Base-by-base conservation (phyloP, 2,888 invertebrate genomes). In the Scaptomyza polygonia region DNA sequence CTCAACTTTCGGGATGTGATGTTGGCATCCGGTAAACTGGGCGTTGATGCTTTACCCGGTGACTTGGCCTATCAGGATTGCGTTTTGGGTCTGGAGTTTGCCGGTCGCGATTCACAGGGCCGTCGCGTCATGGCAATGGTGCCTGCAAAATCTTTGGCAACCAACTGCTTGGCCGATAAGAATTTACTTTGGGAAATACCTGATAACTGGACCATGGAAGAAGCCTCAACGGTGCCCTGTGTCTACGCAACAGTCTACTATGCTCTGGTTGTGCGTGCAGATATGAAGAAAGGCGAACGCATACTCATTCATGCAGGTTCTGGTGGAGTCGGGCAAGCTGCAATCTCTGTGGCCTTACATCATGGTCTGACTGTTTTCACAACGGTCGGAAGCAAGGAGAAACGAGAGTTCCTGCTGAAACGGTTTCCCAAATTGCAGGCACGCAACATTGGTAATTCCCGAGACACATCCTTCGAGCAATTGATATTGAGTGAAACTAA, bases 1-100 rank as follows among this genome's bases (percentile, higher is more conserved):
- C 94, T 99, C 59, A 99, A 99, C 93, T 99, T 99, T 96, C 95
- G 99, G 75, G 99, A 99, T 92, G 95, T 99, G 77, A 99, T 99
- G 99, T 93, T 99, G 89, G 98, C 99, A 40, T 97, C 97, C 25
- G 99, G 99, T 77, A 98, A 99, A 93, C 94, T 99, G 65, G 97
- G 98, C 52, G 97, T 98, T 21, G 99, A 99, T 93, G 98, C 99
- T 40, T 94, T 99, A 66, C 99, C 99, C 14, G 98, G 97, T 63
- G 94, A 96, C 89, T 92, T 96, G 68, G 96, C 96, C 40, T 95
- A 95, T 65, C 94, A 94, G 91, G 99, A 99, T 80, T 99, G 99
- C 91, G 96, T 99, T 79, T 93, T 99, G 55, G 99, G 99, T 27
- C 93, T 98, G 79, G 99, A 99, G 92, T 98, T 98, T 92, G 94